phyloP scores from a whole-genome alignment of 2,113 vertebrate genomes.

The Varanus salvator region DNA sequence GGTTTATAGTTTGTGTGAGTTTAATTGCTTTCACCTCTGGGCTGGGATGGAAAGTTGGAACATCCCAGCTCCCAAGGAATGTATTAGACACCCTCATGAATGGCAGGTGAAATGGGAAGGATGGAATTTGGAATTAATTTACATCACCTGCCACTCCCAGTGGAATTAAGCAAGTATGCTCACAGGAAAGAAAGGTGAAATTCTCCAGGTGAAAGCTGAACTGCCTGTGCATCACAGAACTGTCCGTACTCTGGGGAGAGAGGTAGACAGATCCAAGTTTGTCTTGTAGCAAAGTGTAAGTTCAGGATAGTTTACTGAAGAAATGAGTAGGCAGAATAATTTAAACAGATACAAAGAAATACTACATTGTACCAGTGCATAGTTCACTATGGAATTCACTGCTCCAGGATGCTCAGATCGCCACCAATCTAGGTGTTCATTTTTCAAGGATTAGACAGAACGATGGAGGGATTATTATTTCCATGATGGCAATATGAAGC shows the following conservation, averaged over 20 bases:
- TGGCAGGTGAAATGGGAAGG: slow-evolving; percentile 36
- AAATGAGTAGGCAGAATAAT: neutral
- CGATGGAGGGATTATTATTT: neutral
- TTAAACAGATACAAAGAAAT: neutral
- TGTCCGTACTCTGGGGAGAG: too few species aligned
- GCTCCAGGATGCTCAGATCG: neutral
- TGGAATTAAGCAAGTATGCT: neutral
- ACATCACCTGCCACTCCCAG: slow-evolving; percentile 52
- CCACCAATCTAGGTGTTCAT: neutral
- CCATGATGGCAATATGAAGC: neutral
- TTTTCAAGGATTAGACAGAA: neutral
- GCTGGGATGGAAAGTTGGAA: slow-evolving; percentile 42
- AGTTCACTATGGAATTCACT: neutral
- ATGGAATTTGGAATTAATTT: slow-evolving; percentile 45
- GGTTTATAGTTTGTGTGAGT: slow-evolving; percentile 52
- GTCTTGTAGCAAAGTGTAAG: neutral
- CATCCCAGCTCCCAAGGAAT: slow-evolving; percentile 58
- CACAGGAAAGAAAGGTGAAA: neutral
- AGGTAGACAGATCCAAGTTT: neutral
- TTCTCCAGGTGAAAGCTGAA: neutral
- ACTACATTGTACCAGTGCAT: neutral
- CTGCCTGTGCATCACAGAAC: neutral
- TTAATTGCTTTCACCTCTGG: slow-evolving; percentile 58
- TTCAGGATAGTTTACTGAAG: neutral
- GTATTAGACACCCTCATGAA: slow-evolving; percentile 50